Percentiles rank a stretch among this genome's conserved stretches.
Conservation (phyloP, 1,140 invertebrate species). For the Acromyrmex echinatior region DNA sequence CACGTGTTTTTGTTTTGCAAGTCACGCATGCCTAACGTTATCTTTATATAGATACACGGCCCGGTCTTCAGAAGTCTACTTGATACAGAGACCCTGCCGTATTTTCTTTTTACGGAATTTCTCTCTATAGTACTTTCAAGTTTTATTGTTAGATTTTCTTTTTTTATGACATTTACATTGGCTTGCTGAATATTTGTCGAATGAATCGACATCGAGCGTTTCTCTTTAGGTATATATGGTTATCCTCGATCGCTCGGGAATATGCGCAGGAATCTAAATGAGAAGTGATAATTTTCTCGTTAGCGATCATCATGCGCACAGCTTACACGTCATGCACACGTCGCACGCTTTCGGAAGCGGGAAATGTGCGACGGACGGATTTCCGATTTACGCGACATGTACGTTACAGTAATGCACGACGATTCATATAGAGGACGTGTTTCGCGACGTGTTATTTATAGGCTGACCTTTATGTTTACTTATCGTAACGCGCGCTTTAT, state of each 20-base stretch:
- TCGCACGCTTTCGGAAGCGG: conserved; percentile 51
- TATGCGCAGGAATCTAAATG: conserved; percentile 9
- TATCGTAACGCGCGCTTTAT: conserved; percentile 54
- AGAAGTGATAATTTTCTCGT: conserved; percentile 38
- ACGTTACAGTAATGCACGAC: conserved; percentile 43
- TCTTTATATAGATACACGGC: no score
- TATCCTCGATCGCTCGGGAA: not conserved
- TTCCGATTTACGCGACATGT: conserved; percentile 56
- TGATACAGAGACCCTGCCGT: no score
- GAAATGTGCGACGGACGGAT: conserved; percentile 57
- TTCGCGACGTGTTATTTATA: conserved; percentile 62
- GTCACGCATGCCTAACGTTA: not conserved
- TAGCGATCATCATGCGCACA: conserved; percentile 27
- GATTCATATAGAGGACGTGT: conserved; percentile 53
- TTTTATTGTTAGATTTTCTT: not conserved
- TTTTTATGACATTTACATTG: not conserved
- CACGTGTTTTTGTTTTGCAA: not conserved
- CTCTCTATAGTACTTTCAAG: not conserved
- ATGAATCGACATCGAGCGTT: not conserved
- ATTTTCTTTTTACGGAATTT: not conserved
- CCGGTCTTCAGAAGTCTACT: no score
- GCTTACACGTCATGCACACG: conserved; percentile 32
- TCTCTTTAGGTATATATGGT: not conserved
- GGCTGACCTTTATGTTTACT: conserved; percentile 60
- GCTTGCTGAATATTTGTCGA: conserved; percentile 11